phyloP scores from a whole-genome alignment of 2,113 vertebrate species.

The Pseudopodoces humilis region DNA sequence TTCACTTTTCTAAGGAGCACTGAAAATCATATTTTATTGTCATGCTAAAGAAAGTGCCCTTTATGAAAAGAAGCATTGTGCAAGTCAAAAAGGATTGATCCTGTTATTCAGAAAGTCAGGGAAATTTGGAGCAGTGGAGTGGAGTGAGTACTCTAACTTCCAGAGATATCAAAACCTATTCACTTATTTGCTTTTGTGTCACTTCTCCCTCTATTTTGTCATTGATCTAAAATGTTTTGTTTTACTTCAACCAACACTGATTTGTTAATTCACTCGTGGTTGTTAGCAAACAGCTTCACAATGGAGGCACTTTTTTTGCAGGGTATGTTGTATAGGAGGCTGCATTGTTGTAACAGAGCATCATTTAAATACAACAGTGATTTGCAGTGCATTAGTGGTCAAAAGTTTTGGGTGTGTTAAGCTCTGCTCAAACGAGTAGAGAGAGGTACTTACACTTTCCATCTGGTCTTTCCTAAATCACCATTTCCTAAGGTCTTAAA shows the following conservation, averaged over 20 bases:
- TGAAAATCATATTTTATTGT: constrained; percentile 62
- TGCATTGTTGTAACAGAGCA: neutral
- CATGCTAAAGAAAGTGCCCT: constrained; percentile 24
- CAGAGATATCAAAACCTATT: neutral
- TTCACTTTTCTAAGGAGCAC: constrained; percentile 22
- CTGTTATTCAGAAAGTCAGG: neutral
- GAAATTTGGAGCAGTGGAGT: neutral
- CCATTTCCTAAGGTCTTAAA: neutral
- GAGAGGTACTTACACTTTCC: neutral
- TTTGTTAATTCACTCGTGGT: neutral
- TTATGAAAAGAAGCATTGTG: constrained; percentile 17
- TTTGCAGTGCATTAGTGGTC: neutral
- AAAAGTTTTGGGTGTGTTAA: neutral
- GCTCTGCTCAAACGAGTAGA: neutral
- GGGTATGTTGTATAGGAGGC: neutral
- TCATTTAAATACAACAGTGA: neutral
- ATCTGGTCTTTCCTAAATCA: neutral
- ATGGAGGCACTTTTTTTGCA: neutral
- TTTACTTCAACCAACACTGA: neutral
- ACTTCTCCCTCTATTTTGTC: neutral
- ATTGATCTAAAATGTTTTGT: neutral
- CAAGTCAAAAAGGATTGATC: neutral
- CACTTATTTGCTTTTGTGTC: neutral
- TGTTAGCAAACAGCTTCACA: neutral
- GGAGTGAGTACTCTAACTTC: neutral